Evolutionary conservation across 2,888 invertebrate species (phyloP).

Genomic region (Protula sp.): DNA sequence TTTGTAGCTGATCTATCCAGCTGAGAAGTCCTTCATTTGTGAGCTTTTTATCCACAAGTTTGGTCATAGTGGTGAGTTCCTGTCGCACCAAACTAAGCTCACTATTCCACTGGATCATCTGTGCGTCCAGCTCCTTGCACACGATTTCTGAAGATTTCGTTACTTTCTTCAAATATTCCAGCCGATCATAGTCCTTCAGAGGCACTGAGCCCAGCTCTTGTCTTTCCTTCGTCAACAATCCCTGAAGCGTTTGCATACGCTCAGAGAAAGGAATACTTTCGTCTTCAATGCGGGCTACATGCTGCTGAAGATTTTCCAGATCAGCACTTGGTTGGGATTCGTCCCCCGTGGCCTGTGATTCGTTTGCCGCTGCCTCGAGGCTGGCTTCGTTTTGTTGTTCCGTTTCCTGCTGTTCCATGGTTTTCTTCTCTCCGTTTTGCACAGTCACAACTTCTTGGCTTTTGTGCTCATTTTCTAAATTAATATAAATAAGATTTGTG

Average conservation of each 20-base stretch:
- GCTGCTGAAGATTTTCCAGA: too few relatives aligned
- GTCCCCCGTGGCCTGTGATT: too few relatives aligned
- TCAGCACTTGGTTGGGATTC: too few relatives aligned
- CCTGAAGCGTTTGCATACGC: background rate
- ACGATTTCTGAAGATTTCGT: background rate
- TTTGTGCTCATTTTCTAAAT: too few relatives aligned
- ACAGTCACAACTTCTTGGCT: too few relatives aligned
- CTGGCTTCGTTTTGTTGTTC: too few relatives aligned
- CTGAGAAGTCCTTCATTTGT: background rate
- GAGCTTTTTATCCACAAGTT: background rate
- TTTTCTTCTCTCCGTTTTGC: too few relatives aligned
- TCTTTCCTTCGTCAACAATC: background rate
- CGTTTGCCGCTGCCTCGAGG: too few relatives aligned
- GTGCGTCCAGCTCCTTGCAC: background rate
- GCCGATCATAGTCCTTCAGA: background rate
- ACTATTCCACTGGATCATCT: background rate
- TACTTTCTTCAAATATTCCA: background rate
- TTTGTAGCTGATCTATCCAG: background rate
- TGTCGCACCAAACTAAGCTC: background rate
- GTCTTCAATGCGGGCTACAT: too few relatives aligned
- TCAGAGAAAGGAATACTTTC: background rate
- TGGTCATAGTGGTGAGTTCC: background rate
- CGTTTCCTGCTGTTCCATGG: too few relatives aligned
- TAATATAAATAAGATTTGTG: too few relatives aligned
- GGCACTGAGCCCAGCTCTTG: background rate